Evolutionary conservation across 2,113 vertebrate genomes (phyloP), one percentile per base, ranked within the genome.

Genomic region (Zosterops borbonicus): DNA sequence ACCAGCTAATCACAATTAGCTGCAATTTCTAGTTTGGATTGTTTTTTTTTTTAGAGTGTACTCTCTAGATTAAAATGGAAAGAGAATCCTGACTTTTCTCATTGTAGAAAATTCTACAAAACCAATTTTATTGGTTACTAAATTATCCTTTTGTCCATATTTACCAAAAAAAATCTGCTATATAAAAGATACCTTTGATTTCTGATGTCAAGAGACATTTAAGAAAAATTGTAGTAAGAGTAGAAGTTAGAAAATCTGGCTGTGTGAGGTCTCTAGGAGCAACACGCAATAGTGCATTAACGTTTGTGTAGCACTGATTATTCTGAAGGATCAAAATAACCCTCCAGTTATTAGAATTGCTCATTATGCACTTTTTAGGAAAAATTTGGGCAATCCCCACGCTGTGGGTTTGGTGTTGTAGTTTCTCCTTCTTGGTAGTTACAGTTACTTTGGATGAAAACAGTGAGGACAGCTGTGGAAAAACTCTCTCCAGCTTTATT

Each of bases 231-330:
- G 7, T 18, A n/a, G 0, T 3, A 23, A 41, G 29, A 37, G 46
- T 58, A 19, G 27, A 59, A 50, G 24, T 42, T 4, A 2, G 29
- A 52, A 44, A 75, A 50, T 12, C 33, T 79, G 56, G 6, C 28
- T 50, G 17, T 41, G 29, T 44, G 50, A 60, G 7, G 5, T 42
- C 31, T n/a, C 2, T 11, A 29, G 47, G 35, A 64, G 67, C 71
- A 82, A 46, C 4, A 3, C 0, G 0, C 18, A 14, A 9, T 9
- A 17, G 5, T 9, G 44, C 60, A 27, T 50, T 5, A 10, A 65
- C 16, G 9, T 10, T 22, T 6, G 20, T 10, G 21, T 2, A 25
- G n/a, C 0, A 2, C 35, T 55, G 44, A 22, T 39, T 7, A 22
- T 55, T 24, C 49, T 14, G 29, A 47, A 27, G 42, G 39, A 67